Evolutionary conservation across 2,797 vertebrate species (phyloP), one percentile per base, ranked within the genome.

Genomic region (Chelidonichthys spinosus): DNA sequence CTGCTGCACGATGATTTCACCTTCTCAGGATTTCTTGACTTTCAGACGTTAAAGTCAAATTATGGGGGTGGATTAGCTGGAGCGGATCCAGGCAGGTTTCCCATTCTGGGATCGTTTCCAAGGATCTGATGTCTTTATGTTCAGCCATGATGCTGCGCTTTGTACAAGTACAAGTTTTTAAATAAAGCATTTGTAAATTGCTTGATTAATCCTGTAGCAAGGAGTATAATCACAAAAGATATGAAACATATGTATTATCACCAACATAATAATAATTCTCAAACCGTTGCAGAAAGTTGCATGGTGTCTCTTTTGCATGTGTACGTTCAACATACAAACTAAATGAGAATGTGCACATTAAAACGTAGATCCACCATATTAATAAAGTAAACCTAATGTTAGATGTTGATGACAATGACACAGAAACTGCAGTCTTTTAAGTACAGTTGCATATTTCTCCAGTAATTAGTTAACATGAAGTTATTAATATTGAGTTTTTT

Each of bases 111-210:
- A 76, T n/a, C 1, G 2, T 53, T 36, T 86, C 77, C 81, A 85
- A 74, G 33, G 7, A 74, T 64, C 61, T 69, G 72, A 83, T 63
- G 63, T 86, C 83, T 88, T 76, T 39, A 74, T 79, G 60, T 63
- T 25, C 42, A 56, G 64, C 72, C 69, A 58, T 69, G 69, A 78
- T 46, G 59, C 63, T 61, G 61, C n/a, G 0, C 71, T 75, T 67
- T 37, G 39, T 82, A 82, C 79, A 59, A 71, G 83, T 74, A 55
- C 4, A 54, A 14, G 49, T 60, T 42, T 47, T n/a, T 69, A 69
- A 17, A 7, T 59, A 15, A 25, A 63, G 18, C 32, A 71, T 64
- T 62, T 69, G 18, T 72, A 25, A 25, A 25, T 25, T 25, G 25
- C 25, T 25, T 25, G 25, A 25, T 25, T 25, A 25, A 25, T 25